Conservation (phyloP, 2,113 vertebrate species). For the Crotophaga sulcirostris region DNA sequence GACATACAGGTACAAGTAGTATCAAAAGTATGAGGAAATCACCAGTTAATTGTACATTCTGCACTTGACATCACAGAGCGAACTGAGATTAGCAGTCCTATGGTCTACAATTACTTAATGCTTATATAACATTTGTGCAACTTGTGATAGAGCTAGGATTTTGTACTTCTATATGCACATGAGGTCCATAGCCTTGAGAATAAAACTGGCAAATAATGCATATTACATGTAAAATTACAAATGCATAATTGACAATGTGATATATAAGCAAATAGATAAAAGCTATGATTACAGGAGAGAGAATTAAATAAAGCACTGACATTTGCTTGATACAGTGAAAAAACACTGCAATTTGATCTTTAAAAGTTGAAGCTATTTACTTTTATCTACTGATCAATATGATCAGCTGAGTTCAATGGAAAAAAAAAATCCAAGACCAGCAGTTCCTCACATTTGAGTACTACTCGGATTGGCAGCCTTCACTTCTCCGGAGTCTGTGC, state of each 20-base stretch:
- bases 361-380: constrained; percentile 86
- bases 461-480: constrained; percentile 90
- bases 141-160: constrained; percentile 85
- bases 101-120: constrained; percentile 95
- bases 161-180: constrained; percentile 90
- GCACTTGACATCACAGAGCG: constrained; percentile 96
- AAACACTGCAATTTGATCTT: constrained; percentile 91
- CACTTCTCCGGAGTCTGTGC: constrained; percentile 89
- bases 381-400: constrained; percentile 98
- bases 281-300: constrained; percentile 83
- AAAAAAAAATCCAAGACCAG: constrained; percentile 81
- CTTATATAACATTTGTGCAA: constrained; percentile 96
- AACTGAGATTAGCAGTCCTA: constrained; percentile 96
- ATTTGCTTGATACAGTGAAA: constrained; percentile 92
- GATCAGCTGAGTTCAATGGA: constrained; percentile 94
- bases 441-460: constrained; percentile 85
- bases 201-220: constrained; percentile 90
- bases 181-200: constrained; percentile 87
- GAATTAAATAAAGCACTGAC: constrained; percentile 90
- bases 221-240: constrained; percentile 94
- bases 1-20: constrained; percentile 99
- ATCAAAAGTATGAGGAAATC: constrained; percentile 96
- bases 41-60: constrained; percentile 99
- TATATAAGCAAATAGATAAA: constrained; percentile 85
- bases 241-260: constrained; percentile 89